Evolutionary conservation across 1,140 invertebrate species (phyloP).

Genomic region (Steinernema khuongi): DNA sequence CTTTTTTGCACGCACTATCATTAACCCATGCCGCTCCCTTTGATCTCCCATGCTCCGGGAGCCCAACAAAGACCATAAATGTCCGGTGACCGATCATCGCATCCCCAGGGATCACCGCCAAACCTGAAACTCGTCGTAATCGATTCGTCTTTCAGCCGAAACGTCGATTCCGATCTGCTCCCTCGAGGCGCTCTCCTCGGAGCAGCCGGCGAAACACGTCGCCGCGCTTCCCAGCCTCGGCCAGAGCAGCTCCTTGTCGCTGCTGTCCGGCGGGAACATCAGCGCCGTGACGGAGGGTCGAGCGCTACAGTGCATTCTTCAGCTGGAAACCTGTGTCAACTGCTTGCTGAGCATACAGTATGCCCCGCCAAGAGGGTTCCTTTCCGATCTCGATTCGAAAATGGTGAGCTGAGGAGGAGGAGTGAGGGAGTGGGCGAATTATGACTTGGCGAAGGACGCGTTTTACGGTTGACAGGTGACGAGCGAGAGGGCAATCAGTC

Average conservation of each 20-base stretch:
- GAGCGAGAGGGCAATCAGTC: too few species aligned
- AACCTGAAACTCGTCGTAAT: neutral
- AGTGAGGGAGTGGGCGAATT: neutral
- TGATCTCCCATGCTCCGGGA: too few species aligned
- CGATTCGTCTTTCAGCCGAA: neutral
- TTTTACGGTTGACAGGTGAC: neutral
- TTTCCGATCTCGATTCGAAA: conserved; percentile 17
- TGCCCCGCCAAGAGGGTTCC: conserved; percentile 3
- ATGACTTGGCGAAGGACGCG: neutral
- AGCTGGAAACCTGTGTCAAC: conserved; percentile 39
- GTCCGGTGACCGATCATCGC: neutral
- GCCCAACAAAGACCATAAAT: neutral
- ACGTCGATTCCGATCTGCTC: conserved; percentile 6
- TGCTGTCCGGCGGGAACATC: neutral
- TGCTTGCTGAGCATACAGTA: conserved; percentile 33
- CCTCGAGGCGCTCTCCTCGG: neutral
- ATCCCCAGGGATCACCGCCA: too few species aligned
- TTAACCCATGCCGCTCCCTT: too few species aligned
- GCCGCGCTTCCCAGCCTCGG: neutral
- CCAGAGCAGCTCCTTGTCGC: neutral
- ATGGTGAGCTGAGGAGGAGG: conserved; percentile 19
- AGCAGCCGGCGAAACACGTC: neutral
- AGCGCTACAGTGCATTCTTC: conserved; percentile 1
- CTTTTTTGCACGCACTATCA: too few species aligned
- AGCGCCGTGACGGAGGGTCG: neutral